Base-by-base conservation (phyloP, 2,888 invertebrate genomes). In the Caenorhabditis japonica region DNA sequence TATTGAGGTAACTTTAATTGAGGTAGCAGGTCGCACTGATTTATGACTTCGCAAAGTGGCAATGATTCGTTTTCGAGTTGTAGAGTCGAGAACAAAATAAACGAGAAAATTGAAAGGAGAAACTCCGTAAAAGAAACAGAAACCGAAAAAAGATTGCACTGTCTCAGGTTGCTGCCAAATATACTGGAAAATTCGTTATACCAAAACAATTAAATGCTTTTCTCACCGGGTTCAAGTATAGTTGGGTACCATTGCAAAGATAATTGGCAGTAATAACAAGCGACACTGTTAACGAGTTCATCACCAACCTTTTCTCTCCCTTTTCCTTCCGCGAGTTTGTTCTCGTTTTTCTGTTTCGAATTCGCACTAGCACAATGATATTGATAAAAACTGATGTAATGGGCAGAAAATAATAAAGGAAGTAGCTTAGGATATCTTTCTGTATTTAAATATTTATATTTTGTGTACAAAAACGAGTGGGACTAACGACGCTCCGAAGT, bases 51-150 rank as follows among this genome's bases (percentile, higher is more conserved):
- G n/a, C 15, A 62, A 12, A 1, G 27, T 33, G 2, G 1, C 8
- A 2, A 55, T 19, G 3, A 62, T 8, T 1, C 33, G 46, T 17
- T 46, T 38, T 2, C 53, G 52, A 46, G 55, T 64, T 2, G 30
- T 39, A 7, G 55, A 19, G 39, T 55, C 55, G 5, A 64, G n/a
- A 17, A 64, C 5, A 23, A 64, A 64, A 27, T 64, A 64, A 12
- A 64, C 64, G 13, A 55, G 12, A 17, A 64, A 64, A n/a, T 64
- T 64, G 41, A 64, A 64, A n/a, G 39, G 55, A 15, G 39, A 46
- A 21, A 46, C 47, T 12, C 64, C 64, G 25, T 64, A 64, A 8
- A 64, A 27, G 17, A 55, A 55, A 55, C 55, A 64, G 39, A 64
- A 55, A 25, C 64, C 55, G 25, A 64, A 55, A 5, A 41, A 39